A percentile compares a stretch with the other conserved stretches of the same genome.
Conservation (phyloP, 2,797 vertebrate species). For the Tenualosa ilisha region DNA sequence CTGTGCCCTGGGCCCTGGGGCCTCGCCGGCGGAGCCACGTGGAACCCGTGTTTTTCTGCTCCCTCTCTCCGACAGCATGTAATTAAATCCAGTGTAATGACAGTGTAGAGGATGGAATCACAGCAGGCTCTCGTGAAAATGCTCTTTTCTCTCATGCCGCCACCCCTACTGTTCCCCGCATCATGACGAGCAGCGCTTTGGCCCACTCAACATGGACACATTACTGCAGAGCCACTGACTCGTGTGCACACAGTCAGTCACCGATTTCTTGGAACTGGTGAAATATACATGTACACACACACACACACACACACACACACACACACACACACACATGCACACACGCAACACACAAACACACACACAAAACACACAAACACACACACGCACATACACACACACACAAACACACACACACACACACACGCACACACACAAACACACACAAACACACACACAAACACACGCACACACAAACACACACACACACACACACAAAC, state of each 20-base stretch:
- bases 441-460: too few relatives aligned
- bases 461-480: too few relatives aligned
- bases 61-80: conserved; percentile 64
- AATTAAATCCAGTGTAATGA: conserved; percentile 71
- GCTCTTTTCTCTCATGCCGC: conserved; percentile 45
- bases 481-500: too few relatives aligned
- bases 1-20: background rate
- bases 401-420: too few relatives aligned
- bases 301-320: background rate
- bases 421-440: too few relatives aligned
- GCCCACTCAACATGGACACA: conserved; percentile 54
- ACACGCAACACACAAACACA: too few relatives aligned
- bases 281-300: background rate
- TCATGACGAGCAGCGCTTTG: background rate
- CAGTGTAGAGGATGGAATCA: conserved; percentile 64
- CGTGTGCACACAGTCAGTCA: conserved; percentile 20
- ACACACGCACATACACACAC: too few relatives aligned
- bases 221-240: conserved; percentile 57
- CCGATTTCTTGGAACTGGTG: background rate
- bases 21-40: conserved; percentile 48
- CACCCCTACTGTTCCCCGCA: background rate
- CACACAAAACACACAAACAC: background rate
- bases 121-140: conserved; percentile 66
- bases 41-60: conserved; percentile 69
- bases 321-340: background rate